Base-by-base conservation (phyloP, 1,140 invertebrate species). In the Zeugodacus cucurbitae region DNA sequence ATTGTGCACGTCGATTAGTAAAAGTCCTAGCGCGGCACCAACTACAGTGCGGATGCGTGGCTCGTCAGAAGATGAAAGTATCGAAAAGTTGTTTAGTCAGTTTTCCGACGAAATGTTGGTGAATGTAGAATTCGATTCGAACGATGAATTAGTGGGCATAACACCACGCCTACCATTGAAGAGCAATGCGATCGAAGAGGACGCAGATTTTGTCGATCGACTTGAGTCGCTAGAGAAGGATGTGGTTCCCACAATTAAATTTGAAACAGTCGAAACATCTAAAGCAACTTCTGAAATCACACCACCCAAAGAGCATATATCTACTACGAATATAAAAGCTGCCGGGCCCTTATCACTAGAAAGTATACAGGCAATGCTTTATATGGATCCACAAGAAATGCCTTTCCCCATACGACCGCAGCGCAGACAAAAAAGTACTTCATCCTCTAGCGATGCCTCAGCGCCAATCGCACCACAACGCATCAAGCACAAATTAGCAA, bases 41-140 rank as follows among this genome's bases (percentile, higher is more conserved):
- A 86, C 93, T 0, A 93, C 92, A 1, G 91, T 92, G 29, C 90
- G 91, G 0, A 90, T 90, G 44, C 89, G 91, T 0, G 92, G 92
- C 17, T 91, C 91, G 32, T 92, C 92, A 11, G 92, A 93, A 86
- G 91, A 93, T 57, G 91, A 93, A 6, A 93, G 92, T 87, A 93
- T 93, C n/a, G 92, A 93, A 70, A 90, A 92, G 86, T 88, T 93
- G 0, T 92, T 93, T 32, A 90, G 90, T 6, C 87, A 93, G 20
- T 90, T 93, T 26, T 90, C 91, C 22, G 91, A 93, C 88, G 91
- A 93, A 41, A 93, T 93, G 92, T 48, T 93, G 26, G 92, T 90
- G 2, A 89, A 93, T 78, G 91, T 92, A 8, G 92, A 93, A 22
- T 93, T 93, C 41, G 91, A 93, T 89, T 92, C 91, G 26, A 93